Conservation (phyloP, 1,140 invertebrate genomes). For the Ectropis grisescens region DNA sequence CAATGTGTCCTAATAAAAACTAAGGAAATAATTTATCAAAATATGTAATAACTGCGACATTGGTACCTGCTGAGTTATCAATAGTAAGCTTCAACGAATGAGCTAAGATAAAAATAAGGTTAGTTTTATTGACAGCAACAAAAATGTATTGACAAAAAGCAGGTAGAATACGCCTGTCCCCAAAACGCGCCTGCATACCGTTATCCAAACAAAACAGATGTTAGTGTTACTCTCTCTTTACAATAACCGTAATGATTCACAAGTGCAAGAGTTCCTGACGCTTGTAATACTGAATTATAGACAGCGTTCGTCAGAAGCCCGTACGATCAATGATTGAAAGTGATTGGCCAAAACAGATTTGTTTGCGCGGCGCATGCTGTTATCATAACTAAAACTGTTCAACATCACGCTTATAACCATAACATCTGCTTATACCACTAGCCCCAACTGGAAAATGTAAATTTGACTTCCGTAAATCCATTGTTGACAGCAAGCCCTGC, state of each 20-base stretch:
- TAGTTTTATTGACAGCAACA: too few species aligned
- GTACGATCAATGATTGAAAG: slow-evolving; percentile 19
- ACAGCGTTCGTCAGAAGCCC: slow-evolving; percentile 38
- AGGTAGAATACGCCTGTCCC: slow-evolving; percentile 50
- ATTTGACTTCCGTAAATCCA: slow-evolving; percentile 56
- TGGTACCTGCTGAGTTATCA: too few species aligned
- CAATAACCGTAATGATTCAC: slow-evolving; percentile 36
- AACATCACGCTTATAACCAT: too few species aligned
- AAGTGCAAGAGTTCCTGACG: slow-evolving; percentile 4
- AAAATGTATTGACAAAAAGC: slow-evolving; percentile 41
- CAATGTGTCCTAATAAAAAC: too few species aligned
- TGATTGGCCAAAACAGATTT: too few species aligned
- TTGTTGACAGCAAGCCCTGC: slow-evolving; percentile 68
- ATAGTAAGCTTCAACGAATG: too few species aligned
- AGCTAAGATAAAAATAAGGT: too few species aligned
- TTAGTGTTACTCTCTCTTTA: slow-evolving; percentile 38
- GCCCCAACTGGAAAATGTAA: slow-evolving; percentile 16
- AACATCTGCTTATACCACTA: too few species aligned
- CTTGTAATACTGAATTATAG: slow-evolving; percentile 29
- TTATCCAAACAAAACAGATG: slow-evolving; percentile 54
- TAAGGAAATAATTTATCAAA: too few species aligned
- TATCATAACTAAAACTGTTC: too few species aligned
- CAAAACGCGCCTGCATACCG: slow-evolving; percentile 54
- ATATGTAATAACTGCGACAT: too few species aligned
- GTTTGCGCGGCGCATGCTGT: too few species aligned